A percentile compares a stretch with the other conserved stretches of the same genome.
phyloP scores from a whole-genome alignment of 2,797 vertebrate genomes.

The Tenualosa thibaudeaui region DNA sequence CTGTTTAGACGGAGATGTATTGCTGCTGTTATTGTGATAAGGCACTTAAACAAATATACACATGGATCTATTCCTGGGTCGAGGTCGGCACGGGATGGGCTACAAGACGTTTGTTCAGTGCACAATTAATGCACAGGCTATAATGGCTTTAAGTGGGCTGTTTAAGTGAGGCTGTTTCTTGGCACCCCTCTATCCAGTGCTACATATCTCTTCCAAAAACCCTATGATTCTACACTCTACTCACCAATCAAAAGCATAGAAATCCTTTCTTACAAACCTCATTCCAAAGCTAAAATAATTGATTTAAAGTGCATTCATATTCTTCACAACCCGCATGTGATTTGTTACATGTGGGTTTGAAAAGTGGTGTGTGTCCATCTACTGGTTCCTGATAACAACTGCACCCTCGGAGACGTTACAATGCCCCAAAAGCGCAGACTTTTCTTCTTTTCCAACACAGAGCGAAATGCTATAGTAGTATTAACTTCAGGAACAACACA shows the following conservation, averaged over 20 bases:
- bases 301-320: neutral
- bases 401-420: constrained; percentile 4
- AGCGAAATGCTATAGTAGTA: neutral
- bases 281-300: neutral
- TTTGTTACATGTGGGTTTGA: neutral
- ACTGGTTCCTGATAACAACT: constrained; percentile 44
- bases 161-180: neutral
- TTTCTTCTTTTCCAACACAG: neutral
- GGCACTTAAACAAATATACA: constrained; percentile 40
- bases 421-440: neutral
- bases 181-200: neutral
- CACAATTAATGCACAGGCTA: neutral
- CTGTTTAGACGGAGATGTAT: constrained; percentile 69
- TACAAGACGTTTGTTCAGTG: neutral
- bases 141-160: neutral
- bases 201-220: neutral
- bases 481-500: neutral
- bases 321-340: neutral
- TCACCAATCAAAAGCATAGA: neutral
- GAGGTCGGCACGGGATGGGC: neutral
- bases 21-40: constrained; percentile 58
- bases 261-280: neutral
- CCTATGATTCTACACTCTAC: neutral
- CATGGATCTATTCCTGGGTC: neutral
- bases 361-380: constrained; percentile 51